Percentiles rank a stretch among this genome's conserved stretches.
These are phyloP conservation scores for Psylliodes chrysocephalus DNA, from an alignment of 2,888 invertebrate species.

Conservation along the genomic window DNA sequence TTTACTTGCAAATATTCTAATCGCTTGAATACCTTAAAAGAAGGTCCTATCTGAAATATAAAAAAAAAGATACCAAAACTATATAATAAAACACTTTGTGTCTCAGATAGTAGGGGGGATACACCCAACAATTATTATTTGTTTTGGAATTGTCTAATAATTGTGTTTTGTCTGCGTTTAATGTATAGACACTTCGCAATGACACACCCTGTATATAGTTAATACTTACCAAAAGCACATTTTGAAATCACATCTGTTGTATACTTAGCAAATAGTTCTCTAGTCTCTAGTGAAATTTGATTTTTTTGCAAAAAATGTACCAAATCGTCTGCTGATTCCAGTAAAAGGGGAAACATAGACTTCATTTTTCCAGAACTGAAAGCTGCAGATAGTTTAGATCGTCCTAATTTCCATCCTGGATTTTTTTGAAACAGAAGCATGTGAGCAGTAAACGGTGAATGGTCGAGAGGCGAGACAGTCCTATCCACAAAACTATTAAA, in stretches of 20 bases:
- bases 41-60: too few species aligned
- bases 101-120: too few species aligned
- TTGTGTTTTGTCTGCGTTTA: too few species aligned
- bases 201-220: too few species aligned
- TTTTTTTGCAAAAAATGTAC: constrained; percentile 10
- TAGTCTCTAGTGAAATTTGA: constrained; percentile 49
- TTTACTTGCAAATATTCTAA: too few species aligned
- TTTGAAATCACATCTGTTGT: constrained; percentile 64
- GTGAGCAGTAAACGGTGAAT: constrained; percentile 61
- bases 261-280: constrained; percentile 59
- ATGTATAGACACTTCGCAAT: too few species aligned
- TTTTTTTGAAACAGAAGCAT: constrained; percentile 64
- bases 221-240: constrained; percentile 59
- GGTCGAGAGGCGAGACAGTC: constrained; percentile 61
- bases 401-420: constrained; percentile 66
- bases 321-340: constrained; percentile 29
- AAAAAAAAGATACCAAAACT: too few species aligned
- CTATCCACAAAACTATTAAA: constrained; percentile 66
- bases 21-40: too few species aligned
- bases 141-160: too few species aligned
- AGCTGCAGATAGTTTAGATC: constrained; percentile 67
- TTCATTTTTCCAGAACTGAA: constrained; percentile 69
- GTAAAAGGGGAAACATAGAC: constrained; percentile 65
- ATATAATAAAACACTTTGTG: too few species aligned
- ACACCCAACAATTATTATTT: too few species aligned